Conservation (phyloP, 1,140 invertebrate genomes). For the Drosophila biarmipes region DNA sequence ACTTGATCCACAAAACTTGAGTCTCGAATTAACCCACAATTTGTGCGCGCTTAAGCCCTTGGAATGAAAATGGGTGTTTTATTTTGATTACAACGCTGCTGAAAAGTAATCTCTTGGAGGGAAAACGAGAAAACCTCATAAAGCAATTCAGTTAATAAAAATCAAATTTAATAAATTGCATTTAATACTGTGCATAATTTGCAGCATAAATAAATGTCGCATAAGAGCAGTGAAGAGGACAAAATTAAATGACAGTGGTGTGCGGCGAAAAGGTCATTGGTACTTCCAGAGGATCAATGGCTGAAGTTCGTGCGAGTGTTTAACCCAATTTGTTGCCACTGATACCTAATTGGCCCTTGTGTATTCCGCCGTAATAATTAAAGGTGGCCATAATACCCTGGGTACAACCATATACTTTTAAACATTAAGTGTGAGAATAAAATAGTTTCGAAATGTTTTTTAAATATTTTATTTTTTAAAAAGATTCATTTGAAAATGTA, state of each 20-base stretch:
- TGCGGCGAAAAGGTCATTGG: slow-evolving; percentile 4
- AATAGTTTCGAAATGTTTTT: too few relatives aligned
- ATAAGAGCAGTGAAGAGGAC: neutral
- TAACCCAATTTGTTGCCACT: slow-evolving; percentile 69
- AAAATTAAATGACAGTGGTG: slow-evolving; percentile 2
- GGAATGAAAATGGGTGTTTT: neutral
- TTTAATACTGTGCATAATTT: slow-evolving; percentile 58
- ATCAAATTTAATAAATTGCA: slow-evolving; percentile 74
- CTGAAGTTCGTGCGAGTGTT: slow-evolving; percentile 49
- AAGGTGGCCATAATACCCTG: slow-evolving; percentile 34
- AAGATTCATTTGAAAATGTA: too few relatives aligned
- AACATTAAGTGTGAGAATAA: too few relatives aligned
- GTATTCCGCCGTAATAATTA: slow-evolving; percentile 72
- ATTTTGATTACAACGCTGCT: neutral
- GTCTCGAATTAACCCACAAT: neutral
- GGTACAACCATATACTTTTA: too few relatives aligned
- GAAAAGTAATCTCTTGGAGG: slow-evolving; percentile 46
- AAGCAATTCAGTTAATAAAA: slow-evolving; percentile 68
- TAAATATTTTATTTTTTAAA: too few relatives aligned
- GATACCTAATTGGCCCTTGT: slow-evolving; percentile 66
- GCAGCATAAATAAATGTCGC: slow-evolving; percentile 38
- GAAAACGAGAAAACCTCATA: slow-evolving; percentile 25
- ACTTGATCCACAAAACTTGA: accelerated
- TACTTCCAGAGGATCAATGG: slow-evolving; percentile 37
- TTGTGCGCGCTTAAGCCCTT: neutral